Percentiles rank a stretch among this genome's conserved stretches.
Conservation (phyloP, 2,888 invertebrate genomes). For the Girardia tigrina region DNA sequence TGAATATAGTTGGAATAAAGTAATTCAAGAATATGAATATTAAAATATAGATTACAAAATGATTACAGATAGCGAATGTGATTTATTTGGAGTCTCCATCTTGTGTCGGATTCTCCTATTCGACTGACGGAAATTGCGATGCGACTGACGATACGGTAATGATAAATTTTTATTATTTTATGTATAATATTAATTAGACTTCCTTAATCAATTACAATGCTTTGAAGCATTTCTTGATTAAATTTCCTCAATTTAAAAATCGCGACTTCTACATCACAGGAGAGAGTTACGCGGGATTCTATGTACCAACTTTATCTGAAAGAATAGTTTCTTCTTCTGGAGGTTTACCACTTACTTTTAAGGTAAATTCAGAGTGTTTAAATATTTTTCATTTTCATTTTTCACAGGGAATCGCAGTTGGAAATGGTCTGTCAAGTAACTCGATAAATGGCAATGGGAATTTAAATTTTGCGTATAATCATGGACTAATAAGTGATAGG, state of each 20-base stretch:
- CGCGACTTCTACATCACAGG: conserved; percentile 53
- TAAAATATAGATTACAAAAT: not conserved
- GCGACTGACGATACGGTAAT: conserved; percentile 29
- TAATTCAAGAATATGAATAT: conserved; percentile 33
- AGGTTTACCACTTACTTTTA: not conserved
- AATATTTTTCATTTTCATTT: not conserved
- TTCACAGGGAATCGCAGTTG: conserved; percentile 51
- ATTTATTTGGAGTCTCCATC: conserved; percentile 53
- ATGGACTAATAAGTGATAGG: conserved; percentile 47
- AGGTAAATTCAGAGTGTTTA: not conserved
- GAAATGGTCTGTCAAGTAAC: conserved; percentile 51
- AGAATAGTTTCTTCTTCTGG: not conserved
- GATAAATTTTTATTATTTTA: not conserved
- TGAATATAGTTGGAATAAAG: conserved; percentile 45
- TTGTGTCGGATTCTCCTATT: conserved; percentile 54
- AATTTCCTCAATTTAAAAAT: conserved; percentile 48
- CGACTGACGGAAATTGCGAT: conserved; percentile 38
- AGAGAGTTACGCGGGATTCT: conserved; percentile 53
- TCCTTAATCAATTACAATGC: conserved; percentile 40
- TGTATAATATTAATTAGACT: not conserved
- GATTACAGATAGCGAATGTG: conserved; percentile 51
- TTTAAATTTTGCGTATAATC: conserved; percentile 50
- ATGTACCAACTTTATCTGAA: conserved; percentile 51
- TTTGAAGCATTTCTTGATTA: conserved; percentile 44
- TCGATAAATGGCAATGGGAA: conserved; percentile 44